Conservation (phyloP, 2,113 vertebrate species). For the Todiramphus saurophagus region DNA sequence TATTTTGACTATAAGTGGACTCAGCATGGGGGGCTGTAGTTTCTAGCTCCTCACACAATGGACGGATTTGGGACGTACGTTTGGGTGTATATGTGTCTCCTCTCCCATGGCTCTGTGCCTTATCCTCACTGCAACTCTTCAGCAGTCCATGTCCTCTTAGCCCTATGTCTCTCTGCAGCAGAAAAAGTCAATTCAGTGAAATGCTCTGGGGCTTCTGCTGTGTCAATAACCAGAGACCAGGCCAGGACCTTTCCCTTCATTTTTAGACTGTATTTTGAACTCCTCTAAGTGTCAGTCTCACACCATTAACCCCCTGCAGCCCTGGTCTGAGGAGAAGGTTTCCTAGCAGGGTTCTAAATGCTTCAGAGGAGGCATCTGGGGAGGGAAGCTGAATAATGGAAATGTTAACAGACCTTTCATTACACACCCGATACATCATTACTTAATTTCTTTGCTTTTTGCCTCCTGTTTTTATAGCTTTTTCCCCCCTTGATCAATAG, state of each 20-base stretch:
- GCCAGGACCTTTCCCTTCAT: not conserved
- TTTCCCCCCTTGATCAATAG: not conserved
- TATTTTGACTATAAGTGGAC: not conserved
- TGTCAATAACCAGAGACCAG: not conserved
- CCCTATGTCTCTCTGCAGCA: not conserved
- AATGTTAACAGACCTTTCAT: constrained; percentile 37
- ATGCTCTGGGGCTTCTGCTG: not conserved
- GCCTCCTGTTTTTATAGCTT: not conserved
- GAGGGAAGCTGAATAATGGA: constrained; percentile 21
- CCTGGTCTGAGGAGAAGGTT: not conserved
- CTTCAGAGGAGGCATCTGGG: not conserved
- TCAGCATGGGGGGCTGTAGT: not conserved
- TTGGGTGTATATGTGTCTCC: accelerated
- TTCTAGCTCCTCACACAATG: not conserved
- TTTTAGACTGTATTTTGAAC: not conserved
- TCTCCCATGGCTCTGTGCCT: not conserved
- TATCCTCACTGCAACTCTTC: not conserved
- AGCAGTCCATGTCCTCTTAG: not conserved
- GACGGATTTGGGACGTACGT: not conserved
- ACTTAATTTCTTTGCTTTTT: constrained; percentile 14
- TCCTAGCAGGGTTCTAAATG: not conserved
- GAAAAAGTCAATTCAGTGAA: not conserved
- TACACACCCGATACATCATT: not conserved
- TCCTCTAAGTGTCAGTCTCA: not conserved
- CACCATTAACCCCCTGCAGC: not conserved